Percentiles rank a stretch among this genome's conserved stretches.
phyloP scores from a whole-genome alignment of 2,113 vertebrate species.

The Chamaea fasciata region DNA sequence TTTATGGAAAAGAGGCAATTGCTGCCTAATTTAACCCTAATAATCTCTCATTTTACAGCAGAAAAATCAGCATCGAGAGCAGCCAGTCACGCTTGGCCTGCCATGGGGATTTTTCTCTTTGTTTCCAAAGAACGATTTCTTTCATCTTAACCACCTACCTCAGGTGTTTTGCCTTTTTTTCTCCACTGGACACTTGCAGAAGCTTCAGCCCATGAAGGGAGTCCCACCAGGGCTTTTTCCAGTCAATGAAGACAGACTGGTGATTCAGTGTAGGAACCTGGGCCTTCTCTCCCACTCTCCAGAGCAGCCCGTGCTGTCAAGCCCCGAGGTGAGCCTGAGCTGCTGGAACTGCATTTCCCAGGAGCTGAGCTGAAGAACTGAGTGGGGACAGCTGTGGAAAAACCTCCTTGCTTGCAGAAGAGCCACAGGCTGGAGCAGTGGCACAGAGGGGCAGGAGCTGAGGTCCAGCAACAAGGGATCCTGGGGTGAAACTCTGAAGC shows the following conservation, averaged over 20 bases:
- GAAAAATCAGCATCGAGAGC: neutral
- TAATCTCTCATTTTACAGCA: neutral
- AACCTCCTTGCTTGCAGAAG: neutral
- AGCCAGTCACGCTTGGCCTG: neutral
- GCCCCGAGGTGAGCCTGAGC: fast-evolving
- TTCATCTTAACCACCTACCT: neutral
- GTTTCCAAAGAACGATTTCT: neutral
- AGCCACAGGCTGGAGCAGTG: neutral
- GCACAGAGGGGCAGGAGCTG: neutral
- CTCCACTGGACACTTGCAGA: neutral
- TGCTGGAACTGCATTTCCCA: neutral
- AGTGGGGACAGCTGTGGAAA: neutral
- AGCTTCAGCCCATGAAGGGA: neutral
- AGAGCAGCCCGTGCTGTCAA: fast-evolving
- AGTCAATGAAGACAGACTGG: neutral
- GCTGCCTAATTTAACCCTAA: neutral
- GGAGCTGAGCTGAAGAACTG: neutral
- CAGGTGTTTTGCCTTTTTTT: neutral
- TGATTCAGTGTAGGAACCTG: neutral
- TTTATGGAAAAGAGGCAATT: neutral
- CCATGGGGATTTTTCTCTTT: neutral
- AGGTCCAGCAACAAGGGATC: neutral
- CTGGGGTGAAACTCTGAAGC: neutral
- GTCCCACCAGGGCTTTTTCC: neutral
- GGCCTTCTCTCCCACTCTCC: neutral